These are phyloP conservation scores for Brachylomia viminalis DNA, from an alignment of 2,888 invertebrate species.

Conservation along the genomic window DNA sequence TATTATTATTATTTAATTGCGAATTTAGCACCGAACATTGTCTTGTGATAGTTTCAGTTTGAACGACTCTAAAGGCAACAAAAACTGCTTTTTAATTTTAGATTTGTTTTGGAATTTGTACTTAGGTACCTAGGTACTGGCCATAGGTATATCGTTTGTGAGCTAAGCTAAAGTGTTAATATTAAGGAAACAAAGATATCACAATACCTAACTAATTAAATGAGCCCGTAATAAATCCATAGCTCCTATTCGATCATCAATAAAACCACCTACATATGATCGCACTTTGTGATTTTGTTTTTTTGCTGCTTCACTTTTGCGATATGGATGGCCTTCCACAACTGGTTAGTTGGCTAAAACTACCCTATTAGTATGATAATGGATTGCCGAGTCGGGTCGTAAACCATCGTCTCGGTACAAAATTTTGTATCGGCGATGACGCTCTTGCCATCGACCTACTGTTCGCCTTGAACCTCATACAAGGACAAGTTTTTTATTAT, in stretches of 20 bases:
- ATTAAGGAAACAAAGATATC: neutral
- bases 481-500: constrained; percentile 65
- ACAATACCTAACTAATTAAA: constrained; percentile 17
- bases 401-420: constrained; percentile 71
- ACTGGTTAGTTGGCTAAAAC: constrained; percentile 78
- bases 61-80: neutral
- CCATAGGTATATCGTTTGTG: neutral
- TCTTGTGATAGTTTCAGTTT: neutral
- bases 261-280: constrained; percentile 57
- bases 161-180: neutral
- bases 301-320: constrained; percentile 59
- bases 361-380: constrained; percentile 86
- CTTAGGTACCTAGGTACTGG: neutral
- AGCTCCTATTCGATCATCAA: constrained; percentile 39
- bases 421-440: constrained; percentile 61
- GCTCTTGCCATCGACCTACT: constrained; percentile 52
- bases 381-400: constrained; percentile 75
- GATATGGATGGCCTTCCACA: constrained; percentile 67
- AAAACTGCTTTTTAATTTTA: neutral
- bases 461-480: constrained; percentile 66
- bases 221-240: constrained; percentile 43
- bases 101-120: neutral
- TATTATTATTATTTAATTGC: constrained; percentile 9
- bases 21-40: neutral
- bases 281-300: constrained; percentile 55